These are phyloP conservation scores for Cyrtonyx montezumae DNA, from an alignment of 2,113 vertebrate species.

Conservation along the genomic window DNA sequence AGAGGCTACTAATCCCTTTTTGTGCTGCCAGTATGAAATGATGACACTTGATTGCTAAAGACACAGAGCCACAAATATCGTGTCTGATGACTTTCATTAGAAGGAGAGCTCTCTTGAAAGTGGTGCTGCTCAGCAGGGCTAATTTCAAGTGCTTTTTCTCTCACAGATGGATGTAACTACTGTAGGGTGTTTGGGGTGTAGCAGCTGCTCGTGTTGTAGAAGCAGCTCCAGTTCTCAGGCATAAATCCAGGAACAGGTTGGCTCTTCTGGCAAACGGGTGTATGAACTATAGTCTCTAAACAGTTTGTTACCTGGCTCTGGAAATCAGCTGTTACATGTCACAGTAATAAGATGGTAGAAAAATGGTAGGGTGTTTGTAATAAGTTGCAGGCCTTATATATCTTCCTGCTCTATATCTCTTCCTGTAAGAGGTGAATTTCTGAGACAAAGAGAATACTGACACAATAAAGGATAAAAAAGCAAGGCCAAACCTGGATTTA, in stretches of 20 bases:
- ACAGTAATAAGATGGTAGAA: background rate
- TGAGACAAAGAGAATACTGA: background rate
- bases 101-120: background rate
- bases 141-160: background rate
- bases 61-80: background rate
- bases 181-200: background rate
- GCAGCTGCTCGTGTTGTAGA: background rate
- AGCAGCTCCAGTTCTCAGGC: background rate
- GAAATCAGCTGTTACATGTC: background rate
- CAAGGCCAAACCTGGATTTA: background rate
- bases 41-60: slow-evolving; percentile 24
- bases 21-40: background rate
- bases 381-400: background rate
- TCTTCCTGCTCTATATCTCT: background rate
- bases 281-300: accelerated
- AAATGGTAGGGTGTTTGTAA: background rate
- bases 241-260: accelerated
- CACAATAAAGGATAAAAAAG: background rate
- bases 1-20: slow-evolving; percentile 23
- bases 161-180: background rate
- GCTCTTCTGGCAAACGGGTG: background rate
- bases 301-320: accelerated
- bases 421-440: background rate
- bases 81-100: slow-evolving; percentile 14
- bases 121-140: background rate